A percentile compares a stretch with the other conserved stretches of the same genome.
Conservation (phyloP, 1,140 invertebrate species). For the Drosophila auraria region DNA sequence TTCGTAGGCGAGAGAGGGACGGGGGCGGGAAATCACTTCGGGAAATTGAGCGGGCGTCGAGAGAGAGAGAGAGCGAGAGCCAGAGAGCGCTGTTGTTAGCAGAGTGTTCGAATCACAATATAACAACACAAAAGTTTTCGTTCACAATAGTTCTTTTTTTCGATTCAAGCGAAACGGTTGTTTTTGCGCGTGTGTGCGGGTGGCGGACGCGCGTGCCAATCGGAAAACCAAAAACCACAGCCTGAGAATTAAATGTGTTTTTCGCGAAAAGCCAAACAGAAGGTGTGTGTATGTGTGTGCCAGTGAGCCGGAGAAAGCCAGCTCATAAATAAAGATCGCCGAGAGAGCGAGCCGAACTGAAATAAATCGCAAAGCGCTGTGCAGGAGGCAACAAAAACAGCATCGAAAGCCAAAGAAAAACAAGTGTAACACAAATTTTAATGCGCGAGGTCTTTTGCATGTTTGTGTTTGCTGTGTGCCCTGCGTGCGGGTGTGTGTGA, state of each 20-base stretch:
- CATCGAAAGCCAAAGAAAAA: constrained; percentile 25
- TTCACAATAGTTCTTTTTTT: no score
- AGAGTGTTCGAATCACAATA: no score
- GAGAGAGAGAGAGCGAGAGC: no score
- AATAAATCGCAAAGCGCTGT: constrained; percentile 16
- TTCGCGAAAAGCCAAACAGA: constrained; percentile 22
- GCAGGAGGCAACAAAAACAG: constrained; percentile 5
- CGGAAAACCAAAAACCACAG: constrained; percentile 30
- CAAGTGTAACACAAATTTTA: constrained; percentile 44
- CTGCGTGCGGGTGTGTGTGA: not conserved
- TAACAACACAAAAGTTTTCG: no score
- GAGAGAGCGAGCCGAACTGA: not conserved
- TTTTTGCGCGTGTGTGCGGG: constrained; percentile 24
- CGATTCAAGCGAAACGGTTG: constrained; percentile 15
- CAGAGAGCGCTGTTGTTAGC: no score
- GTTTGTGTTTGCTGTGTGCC: constrained; percentile 21
- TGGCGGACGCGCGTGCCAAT: constrained; percentile 36
- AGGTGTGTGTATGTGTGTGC: constrained; percentile 22
- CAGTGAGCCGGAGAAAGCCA: constrained; percentile 31
- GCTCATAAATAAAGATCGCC: constrained; percentile 20
- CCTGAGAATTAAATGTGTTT: constrained; percentile 24
- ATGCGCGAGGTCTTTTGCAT: constrained; percentile 33
- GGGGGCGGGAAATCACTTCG: no score
- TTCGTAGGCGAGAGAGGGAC: no score
- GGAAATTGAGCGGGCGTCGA: no score